phyloP scores from a whole-genome alignment of 2,888 invertebrate genomes.

The Acrobasis consociella region DNA sequence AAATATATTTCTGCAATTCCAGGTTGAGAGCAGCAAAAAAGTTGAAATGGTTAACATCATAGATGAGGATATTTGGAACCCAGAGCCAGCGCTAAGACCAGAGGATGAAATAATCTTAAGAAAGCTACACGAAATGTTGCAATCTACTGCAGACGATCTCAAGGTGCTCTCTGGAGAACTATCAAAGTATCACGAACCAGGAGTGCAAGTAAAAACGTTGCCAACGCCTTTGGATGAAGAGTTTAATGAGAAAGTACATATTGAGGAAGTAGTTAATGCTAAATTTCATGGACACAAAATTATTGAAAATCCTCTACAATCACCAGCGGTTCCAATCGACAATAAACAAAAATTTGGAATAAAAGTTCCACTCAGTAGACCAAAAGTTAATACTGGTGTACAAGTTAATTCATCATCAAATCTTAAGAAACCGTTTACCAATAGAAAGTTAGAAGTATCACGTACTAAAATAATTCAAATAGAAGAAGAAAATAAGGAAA shows the following conservation, averaged over 20 bases:
- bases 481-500: constrained; percentile 46
- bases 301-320: constrained; percentile 44
- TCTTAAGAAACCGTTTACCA: constrained; percentile 41
- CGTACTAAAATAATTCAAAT: constrained; percentile 62
- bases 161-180: constrained; percentile 71
- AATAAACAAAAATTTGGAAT: constrained; percentile 28
- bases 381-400: constrained; percentile 45
- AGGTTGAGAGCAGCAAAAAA: constrained; percentile 76
- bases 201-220: constrained; percentile 56
- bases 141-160: constrained; percentile 75
- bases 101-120: constrained; percentile 73
- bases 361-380: constrained; percentile 33
- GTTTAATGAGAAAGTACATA: constrained; percentile 75
- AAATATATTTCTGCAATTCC: constrained; percentile 34
- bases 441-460: constrained; percentile 56
- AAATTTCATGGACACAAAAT: constrained; percentile 74
- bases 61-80: constrained; percentile 71
- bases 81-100: constrained; percentile 68
- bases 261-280: constrained; percentile 76
- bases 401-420: constrained; percentile 43
- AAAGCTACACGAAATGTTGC: constrained; percentile 75
- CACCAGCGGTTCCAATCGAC: constrained; percentile 36
- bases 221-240: constrained; percentile 73
- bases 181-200: constrained; percentile 60
- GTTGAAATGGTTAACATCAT: constrained; percentile 73